A percentile compares a stretch with the other conserved stretches of the same genome.
phyloP scores from a whole-genome alignment of 2,888 invertebrate genomes.

The Germaria angustata region DNA sequence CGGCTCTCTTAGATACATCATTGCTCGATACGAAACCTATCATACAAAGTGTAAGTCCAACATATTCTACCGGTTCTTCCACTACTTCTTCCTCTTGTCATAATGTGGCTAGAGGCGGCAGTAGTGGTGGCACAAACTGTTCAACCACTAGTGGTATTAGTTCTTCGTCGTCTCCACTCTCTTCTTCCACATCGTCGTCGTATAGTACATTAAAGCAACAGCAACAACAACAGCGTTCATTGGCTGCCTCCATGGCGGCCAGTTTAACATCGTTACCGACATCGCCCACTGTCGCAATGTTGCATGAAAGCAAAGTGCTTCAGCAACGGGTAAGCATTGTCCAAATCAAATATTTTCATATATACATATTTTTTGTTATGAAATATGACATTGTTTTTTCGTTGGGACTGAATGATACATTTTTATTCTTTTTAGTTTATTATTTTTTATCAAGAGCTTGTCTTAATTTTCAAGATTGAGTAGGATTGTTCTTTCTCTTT shows the following conservation, averaged over 20 bases:
- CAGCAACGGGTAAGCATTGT: conserved; percentile 91
- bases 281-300: conserved; percentile 73
- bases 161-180: conserved; percentile 65
- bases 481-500: too few species aligned
- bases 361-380: conserved; percentile 49
- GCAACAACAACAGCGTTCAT: conserved; percentile 43
- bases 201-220: conserved; percentile 58
- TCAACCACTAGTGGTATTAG: conserved; percentile 59
- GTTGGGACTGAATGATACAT: not conserved
- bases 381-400: conserved; percentile 20
- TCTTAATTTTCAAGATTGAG: too few species aligned
- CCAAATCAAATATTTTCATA: conserved; percentile 44
- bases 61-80: conserved; percentile 61
- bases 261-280: conserved; percentile 71
- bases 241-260: conserved; percentile 61
- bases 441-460: too few species aligned
- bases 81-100: conserved; percentile 24
- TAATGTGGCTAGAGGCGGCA: conserved; percentile 1
- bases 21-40: conserved; percentile 84
- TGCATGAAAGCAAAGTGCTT: conserved; percentile 84
- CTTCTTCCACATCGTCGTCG: conserved; percentile 67
- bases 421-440: too few species aligned
- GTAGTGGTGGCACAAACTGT: conserved; percentile 56
- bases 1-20: conserved; percentile 81
- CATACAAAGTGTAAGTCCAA: conserved; percentile 90